Conservation (phyloP, 2,113 vertebrate species). For the Corydoras maculifer region DNA sequence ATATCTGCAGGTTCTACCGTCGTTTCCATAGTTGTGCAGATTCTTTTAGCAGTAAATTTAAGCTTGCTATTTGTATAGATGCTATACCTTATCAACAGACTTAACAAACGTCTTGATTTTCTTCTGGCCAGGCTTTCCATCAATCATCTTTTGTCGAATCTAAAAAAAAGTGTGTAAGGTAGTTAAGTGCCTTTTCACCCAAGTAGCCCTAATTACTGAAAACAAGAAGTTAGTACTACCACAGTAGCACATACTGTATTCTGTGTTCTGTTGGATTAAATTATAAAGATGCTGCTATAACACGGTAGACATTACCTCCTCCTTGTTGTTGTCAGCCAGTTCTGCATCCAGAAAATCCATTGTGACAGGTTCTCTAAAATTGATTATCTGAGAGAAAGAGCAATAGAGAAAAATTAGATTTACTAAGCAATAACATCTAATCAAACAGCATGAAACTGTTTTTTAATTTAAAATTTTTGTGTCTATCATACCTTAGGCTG, state of each 20-base stretch:
- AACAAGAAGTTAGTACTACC: no score
- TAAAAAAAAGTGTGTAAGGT: constrained; percentile 43
- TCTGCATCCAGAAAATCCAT: constrained; percentile 95
- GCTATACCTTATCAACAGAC: constrained; percentile 90
- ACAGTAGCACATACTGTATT: background rate
- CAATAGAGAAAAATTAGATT: background rate
- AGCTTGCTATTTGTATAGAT: constrained; percentile 47
- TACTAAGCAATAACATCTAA: background rate
- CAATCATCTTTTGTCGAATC: constrained; percentile 95
- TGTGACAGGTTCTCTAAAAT: constrained; percentile 91
- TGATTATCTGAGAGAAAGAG: constrained; percentile 74
- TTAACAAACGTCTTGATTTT: constrained; percentile 92
- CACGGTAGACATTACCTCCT: constrained; percentile 68
- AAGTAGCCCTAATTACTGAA: background rate
- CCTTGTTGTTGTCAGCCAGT: constrained; percentile 88
- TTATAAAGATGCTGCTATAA: background rate
- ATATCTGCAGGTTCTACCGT: no score
- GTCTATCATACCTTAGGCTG: constrained; percentile 78
- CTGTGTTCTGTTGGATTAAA: background rate
- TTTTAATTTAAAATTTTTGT: background rate
- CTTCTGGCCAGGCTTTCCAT: constrained; percentile 78
- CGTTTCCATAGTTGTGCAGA: background rate
- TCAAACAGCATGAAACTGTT: background rate
- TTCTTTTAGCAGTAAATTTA: constrained; percentile 33
- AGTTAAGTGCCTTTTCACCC: background rate